phyloP scores from a whole-genome alignment of 1,140 invertebrate genomes.

The Stenopsyche tienmushanensis region DNA sequence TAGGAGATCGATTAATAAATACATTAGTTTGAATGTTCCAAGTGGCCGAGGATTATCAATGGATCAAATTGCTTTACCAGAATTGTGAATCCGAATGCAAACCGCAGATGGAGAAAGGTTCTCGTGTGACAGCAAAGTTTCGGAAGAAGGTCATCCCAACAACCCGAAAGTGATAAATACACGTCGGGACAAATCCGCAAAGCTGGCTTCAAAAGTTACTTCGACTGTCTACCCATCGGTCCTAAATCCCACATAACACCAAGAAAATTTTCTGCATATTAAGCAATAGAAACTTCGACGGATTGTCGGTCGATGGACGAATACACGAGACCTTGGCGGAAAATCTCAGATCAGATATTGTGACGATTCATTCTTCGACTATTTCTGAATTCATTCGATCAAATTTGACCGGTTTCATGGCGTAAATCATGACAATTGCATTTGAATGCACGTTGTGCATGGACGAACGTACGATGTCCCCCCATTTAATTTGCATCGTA shows the following conservation, averaged over 20 bases:
- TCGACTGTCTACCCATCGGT: constrained; percentile 3
- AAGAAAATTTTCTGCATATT: constrained; percentile 31
- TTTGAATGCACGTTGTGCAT: too few relatives aligned
- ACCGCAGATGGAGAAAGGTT: constrained; percentile 20
- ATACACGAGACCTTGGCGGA: background rate
- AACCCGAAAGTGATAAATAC: constrained; percentile 33
- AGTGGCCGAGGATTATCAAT: background rate
- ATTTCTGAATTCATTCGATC: too few relatives aligned
- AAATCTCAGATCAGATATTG: too few relatives aligned
- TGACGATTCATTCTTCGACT: too few relatives aligned
- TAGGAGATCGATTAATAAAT: too few relatives aligned
- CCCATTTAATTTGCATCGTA: too few relatives aligned
- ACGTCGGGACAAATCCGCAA: constrained; percentile 31
- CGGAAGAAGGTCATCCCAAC: constrained; percentile 23
- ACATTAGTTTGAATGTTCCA: background rate
- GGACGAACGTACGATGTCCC: too few relatives aligned
- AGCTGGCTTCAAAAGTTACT: constrained; percentile 31
- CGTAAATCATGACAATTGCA: too few relatives aligned
- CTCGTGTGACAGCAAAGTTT: constrained; percentile 25
- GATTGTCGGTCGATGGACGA: constrained; percentile 1
- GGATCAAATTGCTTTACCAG: background rate
- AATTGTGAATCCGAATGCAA: constrained; percentile 1
- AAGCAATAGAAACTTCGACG: constrained; percentile 21
- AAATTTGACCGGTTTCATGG: too few relatives aligned
- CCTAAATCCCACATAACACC: constrained; percentile 15